Evolutionary conservation across 2,113 vertebrate genomes (phyloP).

Genomic region (Limnothrissa miodon): DNA sequence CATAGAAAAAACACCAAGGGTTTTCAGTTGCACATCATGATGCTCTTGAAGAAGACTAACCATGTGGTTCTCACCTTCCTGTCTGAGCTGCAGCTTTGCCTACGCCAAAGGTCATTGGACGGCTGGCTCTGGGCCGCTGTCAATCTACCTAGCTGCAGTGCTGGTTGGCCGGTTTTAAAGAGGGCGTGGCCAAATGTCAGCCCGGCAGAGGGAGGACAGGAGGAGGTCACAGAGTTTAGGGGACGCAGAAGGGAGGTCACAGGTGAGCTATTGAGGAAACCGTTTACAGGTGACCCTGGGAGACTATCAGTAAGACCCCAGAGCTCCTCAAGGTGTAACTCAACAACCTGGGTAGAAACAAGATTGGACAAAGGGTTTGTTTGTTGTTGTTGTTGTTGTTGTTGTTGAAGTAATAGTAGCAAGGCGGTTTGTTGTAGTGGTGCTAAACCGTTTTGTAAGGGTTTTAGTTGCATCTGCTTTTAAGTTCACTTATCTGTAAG

Average conservation of each 20-base stretch:
- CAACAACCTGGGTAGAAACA: conserved; percentile 60
- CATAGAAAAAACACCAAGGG: neutral
- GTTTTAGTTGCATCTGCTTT: too few species aligned
- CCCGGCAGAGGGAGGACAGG: neutral
- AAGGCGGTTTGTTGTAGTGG: too few species aligned
- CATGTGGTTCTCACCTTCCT: conserved; percentile 71
- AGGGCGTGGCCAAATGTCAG: conserved; percentile 76
- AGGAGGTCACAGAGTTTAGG: neutral
- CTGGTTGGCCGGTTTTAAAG: conserved; percentile 64
- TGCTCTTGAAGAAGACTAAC: neutral
- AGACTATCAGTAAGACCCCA: conserved; percentile 51
- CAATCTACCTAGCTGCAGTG: conserved; percentile 65
- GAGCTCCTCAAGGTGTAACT: conserved; percentile 57
- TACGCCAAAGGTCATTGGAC: conserved; percentile 65
- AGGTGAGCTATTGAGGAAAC: neutral
- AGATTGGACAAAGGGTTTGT: too few species aligned
- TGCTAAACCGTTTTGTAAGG: too few species aligned
- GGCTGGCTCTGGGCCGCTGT: conserved; percentile 39
- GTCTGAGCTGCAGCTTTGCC: conserved; percentile 69
- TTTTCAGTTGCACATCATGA: too few species aligned
- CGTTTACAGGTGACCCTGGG: conserved; percentile 24
- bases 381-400: too few species aligned
- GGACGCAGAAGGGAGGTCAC: neutral
- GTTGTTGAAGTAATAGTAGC: too few species aligned
- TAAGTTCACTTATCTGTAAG: too few species aligned